Evolutionary conservation across 2,113 vertebrate genomes (phyloP), one percentile per base, ranked within the genome.

Genomic region (Eira barbara): DNA sequence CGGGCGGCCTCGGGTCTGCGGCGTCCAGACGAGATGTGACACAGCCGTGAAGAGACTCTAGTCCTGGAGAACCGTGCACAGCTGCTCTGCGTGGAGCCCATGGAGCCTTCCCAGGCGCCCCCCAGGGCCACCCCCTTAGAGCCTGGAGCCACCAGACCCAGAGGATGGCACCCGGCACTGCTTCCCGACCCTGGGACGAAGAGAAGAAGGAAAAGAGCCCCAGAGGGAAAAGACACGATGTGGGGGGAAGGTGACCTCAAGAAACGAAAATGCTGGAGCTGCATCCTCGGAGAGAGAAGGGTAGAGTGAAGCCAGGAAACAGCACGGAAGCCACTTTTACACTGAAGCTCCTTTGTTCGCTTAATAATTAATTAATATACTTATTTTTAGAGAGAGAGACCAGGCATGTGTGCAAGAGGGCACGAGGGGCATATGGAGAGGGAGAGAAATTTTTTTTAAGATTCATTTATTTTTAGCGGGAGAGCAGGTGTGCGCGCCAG

Each of bases 71-170:
- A 76, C 45, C 45, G 20, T 29, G 34, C 3, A 27, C 25, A 36
- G 63, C 31, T 17, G 42, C 45, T 45, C 52, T 23, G 6, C 2
- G 29, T 49, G 59, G 57, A 7, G 23, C 69, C 63, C 0, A 13
- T 27, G 63, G 49, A 6, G 2, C 14, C n/a, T 63, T 10, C 65
- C 67, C 13, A 0, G 39, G 6, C 7, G 3, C 73, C 0, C 13
- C 23, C 3, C 6, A 15, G 0, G 73, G 36, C 1, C 21, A 13
- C 21, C 21, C 7, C 4, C 10, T 23, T 2, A 42, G 6, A 34
- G 82, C 34, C 59, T 27, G 8, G 17, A 31, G 21, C 23, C 67
- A 57, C 27, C 67, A n/a, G 17, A 18, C 27, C 57, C 25, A 29
- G 63, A 82, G 29, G 67, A 65, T 39, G 82, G 74, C 29, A 18